Evolutionary conservation across 1,140 invertebrate genomes (phyloP), one percentile per base, ranked within the genome.

Genomic region (Drosophila busckii): DNA sequence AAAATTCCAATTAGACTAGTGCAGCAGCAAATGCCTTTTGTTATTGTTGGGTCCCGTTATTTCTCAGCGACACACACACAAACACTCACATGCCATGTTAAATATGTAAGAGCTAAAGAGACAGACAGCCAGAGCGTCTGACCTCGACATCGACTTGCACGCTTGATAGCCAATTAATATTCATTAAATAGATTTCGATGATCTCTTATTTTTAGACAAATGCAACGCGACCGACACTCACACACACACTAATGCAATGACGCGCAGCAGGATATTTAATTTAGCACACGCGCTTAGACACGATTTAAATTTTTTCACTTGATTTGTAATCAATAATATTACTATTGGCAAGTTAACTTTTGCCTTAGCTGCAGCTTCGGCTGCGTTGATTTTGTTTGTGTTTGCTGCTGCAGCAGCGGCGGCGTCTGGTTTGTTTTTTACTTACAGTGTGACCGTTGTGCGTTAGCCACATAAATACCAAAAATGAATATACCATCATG

Each of bases 101-200:
- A 59, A 45, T 22, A n/a, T 22, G 13, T 42, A 9, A 25, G 8
- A 16, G 8, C 7, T 32, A 52, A 20, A 26, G 31, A 38, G 17
- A 26, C 19, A 12, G 20, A 53, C 17, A 22, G 23, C 17, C 42
- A 61, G 42, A 42, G 34, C 34, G 5, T 62, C 44, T 63, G 63
- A 73, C 69, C 70, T 69, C 69, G 40, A 45, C 38, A 53, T 26
- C 55, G 16, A 22, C 46, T 35, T 15, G 41, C 49, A 60, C 40
- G 44, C 68, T 59, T 66, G 68, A 67, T 62, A 38, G 63, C 58
- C 68, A 71, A 78, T 78, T 80, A 82, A 80, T 82, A 73, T 80
- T 82, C 73, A 80, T 80, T 60, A 54, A 60, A 60, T 60, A 54
- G 50, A 60, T 60, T 60, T 53, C 49, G 56, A 60, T 53, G 46